A percentile compares a stretch with the other conserved stretches of the same genome.
phyloP scores from a whole-genome alignment of 2,888 invertebrate species.

The Nomada flava region DNA sequence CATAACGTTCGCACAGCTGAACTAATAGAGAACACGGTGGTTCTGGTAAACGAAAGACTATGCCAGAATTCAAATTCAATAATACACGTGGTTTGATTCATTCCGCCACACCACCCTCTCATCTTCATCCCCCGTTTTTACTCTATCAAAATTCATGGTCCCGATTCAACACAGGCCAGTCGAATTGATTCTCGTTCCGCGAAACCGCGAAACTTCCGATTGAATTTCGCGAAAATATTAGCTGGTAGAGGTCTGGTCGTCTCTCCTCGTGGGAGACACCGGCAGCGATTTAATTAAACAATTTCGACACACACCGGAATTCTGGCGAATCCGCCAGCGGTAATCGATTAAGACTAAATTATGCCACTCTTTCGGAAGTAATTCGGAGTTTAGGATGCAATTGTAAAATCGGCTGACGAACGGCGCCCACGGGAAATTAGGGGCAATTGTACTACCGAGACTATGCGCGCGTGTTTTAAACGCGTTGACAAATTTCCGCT shows the following conservation, averaged over 20 bases:
- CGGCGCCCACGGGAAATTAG: constrained; percentile 77
- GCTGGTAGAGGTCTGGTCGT: not conserved
- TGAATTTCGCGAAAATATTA: constrained; percentile 50
- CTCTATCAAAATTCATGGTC: constrained; percentile 46
- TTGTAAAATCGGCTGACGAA: constrained; percentile 67
- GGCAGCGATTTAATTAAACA: constrained; percentile 59
- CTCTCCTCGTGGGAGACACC: constrained; percentile 26
- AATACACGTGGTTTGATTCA: constrained; percentile 7
- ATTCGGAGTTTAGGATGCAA: constrained; percentile 62
- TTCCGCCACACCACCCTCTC: not conserved
- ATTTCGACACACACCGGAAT: constrained; percentile 45
- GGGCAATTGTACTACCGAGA: constrained; percentile 70
- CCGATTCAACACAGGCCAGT: not conserved
- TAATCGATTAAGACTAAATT: constrained; percentile 68
- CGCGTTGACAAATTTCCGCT: constrained; percentile 60
- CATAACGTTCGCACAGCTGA: constrained; percentile 14
- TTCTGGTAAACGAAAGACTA: constrained; percentile 16
- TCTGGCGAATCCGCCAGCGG: constrained; percentile 22
- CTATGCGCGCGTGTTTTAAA: constrained; percentile 63
- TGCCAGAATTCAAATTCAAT: constrained; percentile 22
- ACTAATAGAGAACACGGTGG: constrained; percentile 12
- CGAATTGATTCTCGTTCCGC: constrained; percentile 35
- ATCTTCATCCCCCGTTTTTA: not conserved
- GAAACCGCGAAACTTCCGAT: constrained; percentile 45
- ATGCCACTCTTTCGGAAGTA: constrained; percentile 61